Evolutionary conservation across 2,797 vertebrate genomes (phyloP), one percentile per base, ranked within the genome.

Genomic region (Lemur catta): DNA sequence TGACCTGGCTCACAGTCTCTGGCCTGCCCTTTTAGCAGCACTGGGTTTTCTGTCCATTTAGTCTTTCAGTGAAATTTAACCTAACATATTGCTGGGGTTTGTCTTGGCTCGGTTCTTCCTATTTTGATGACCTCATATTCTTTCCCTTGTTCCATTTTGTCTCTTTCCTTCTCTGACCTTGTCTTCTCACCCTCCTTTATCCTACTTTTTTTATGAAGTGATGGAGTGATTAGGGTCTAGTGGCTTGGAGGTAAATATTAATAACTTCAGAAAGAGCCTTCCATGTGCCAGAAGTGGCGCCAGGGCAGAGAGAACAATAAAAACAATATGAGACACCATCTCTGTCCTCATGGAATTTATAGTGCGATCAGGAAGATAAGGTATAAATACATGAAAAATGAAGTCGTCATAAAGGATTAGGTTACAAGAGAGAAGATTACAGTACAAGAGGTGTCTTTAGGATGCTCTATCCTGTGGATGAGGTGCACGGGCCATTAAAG

Each of bases 201-300:
- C 14, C 50, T 86, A 61, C 72, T 55, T 79, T 46, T 46, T 92
- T 30, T 5, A 52, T 65, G 85, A 89, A 74, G 26, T 55, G 57
- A 78, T 35, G 28, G 65, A 50, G 71, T 84, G 85, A 55, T 80
- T 75, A 57, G 48, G 35, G 48, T 41, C 28, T 79, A n/a, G 33
- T 81, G 79, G 50, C 41, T 96, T 65, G 61, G 72, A 80, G 38
- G 84, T 67, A 28, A 48, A 61, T 57, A 57, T 57, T 57, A 57
- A 57, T 80, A 82, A 48, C 63, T 96, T 92, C 18, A 86, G 57
- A 82, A 69, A 95, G 93, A 84, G 81, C 14, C 33, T 88, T 75
- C 71, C 38, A 43, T 7, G 30, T 24, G 35, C 71, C 41, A 71
- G 71, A 72, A 8, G 17, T 52, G 18, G 35, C 52, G 33, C 35